phyloP scores from a whole-genome alignment of 2,113 vertebrate genomes.

The Brachyistius frenatus region DNA sequence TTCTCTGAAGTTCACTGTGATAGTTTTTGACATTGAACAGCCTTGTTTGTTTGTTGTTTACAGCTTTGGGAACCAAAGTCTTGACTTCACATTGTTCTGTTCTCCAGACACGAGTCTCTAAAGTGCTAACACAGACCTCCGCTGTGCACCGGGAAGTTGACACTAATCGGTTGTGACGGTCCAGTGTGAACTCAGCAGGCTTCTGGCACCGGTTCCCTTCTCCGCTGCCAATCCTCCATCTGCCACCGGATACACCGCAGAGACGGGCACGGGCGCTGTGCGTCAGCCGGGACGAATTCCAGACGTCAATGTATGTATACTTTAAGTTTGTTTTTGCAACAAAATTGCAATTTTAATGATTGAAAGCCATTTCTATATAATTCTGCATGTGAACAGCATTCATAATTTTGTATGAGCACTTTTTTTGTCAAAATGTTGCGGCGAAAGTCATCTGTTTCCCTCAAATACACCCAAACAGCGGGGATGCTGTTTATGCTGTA shows the following conservation, averaged over 20 bases:
- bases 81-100: conserved; percentile 14
- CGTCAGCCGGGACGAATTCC: conserved; percentile 2
- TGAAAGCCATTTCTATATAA: not conserved
- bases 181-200: conserved; percentile 64
- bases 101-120: conserved; percentile 25
- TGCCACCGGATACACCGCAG: conserved; percentile 66
- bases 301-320: not conserved
- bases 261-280: not conserved
- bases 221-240: conserved; percentile 71
- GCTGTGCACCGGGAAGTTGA: conserved; percentile 54
- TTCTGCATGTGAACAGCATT: not conserved
- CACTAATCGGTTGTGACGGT: conserved; percentile 70
- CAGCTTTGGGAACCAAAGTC: not conserved
- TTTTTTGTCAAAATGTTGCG: not conserved
- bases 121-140: conserved; percentile 64
- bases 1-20: not conserved
- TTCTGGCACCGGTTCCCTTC: conserved; percentile 62
- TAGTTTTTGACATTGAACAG: not conserved
- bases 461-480: not conserved
- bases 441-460: not conserved
- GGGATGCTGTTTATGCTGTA: not conserved
- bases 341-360: conserved; percentile 1
- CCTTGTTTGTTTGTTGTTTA: not conserved
- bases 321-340: not conserved
- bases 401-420: not conserved